Evolutionary conservation across 92 coral and sea anemone species (phyloP).

Genomic region (Epizoanthus scotinus): DNA sequence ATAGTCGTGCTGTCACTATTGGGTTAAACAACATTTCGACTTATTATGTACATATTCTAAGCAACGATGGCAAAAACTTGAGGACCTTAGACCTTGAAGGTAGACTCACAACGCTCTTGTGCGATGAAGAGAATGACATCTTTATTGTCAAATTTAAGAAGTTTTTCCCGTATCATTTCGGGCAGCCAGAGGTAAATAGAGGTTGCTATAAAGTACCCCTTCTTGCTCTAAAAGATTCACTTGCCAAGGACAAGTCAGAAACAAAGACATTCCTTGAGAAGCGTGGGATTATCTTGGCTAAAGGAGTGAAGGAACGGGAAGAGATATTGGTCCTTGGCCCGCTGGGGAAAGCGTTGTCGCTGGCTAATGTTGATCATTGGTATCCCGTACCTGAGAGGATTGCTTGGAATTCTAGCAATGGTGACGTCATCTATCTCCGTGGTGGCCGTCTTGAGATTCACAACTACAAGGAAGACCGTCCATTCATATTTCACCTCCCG

Average conservation of each 20-base stretch:
- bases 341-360: slow-evolving; percentile 1
- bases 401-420: slow-evolving; percentile 25
- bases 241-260: neutral
- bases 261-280: neutral
- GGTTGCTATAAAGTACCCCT: neutral
- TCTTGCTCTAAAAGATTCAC: neutral
- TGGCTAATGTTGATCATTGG: neutral
- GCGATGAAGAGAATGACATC: slow-evolving; percentile 4
- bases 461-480: neutral
- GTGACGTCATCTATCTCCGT: slow-evolving; percentile 7
- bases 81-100: slow-evolving; percentile 2
- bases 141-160: neutral
- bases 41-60: neutral
- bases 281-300: neutral
- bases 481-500: neutral
- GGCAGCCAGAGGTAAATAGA: too few species aligned
- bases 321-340: slow-evolving; percentile 18
- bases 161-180: too few species aligned
- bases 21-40: too few species aligned
- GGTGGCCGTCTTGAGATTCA: neutral
- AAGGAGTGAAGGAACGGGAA: neutral
- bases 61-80: neutral
- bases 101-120: neutral
- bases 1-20: too few species aligned
- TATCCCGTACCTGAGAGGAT: neutral